phyloP scores from a whole-genome alignment of 2,797 vertebrate species.

The Pangasius macronema region DNA sequence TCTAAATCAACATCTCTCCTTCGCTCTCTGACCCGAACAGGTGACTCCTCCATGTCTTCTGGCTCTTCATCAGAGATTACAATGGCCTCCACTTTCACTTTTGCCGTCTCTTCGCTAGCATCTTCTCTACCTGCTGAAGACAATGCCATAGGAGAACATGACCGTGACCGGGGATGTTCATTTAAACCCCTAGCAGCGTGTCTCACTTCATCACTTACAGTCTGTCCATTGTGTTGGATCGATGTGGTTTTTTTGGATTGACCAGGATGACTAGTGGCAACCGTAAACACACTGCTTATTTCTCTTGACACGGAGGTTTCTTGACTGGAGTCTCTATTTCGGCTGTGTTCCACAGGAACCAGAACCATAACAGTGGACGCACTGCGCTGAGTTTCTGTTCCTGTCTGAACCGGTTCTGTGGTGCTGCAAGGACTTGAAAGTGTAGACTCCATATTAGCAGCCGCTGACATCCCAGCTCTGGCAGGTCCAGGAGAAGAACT shows the following conservation, averaged over 20 bases:
- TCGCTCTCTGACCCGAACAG: slow-evolving; percentile 33
- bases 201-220: slow-evolving; percentile 11
- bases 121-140: background rate
- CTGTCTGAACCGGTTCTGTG: slow-evolving; percentile 73
- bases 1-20: slow-evolving; percentile 57
- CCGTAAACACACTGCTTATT: slow-evolving; percentile 28
- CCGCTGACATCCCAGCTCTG: slow-evolving; percentile 47
- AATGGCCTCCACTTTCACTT: slow-evolving; percentile 91
- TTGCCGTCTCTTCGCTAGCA: slow-evolving; percentile 56
- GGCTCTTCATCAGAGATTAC: slow-evolving; percentile 91
- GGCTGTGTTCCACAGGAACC: slow-evolving; percentile 55
- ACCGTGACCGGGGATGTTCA: background rate
- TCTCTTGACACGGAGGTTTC: slow-evolving; percentile 32
- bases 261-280: slow-evolving; percentile 46
- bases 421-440: slow-evolving; percentile 89
- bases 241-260: slow-evolving; percentile 41
- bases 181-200: slow-evolving; percentile 27
- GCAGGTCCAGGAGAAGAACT: slow-evolving; percentile 46
- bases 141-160: slow-evolving; percentile 10
- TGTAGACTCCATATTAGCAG: slow-evolving; percentile 63
- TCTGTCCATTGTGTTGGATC: slow-evolving; percentile 49
- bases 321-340: slow-evolving; percentile 49
- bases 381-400: slow-evolving; percentile 59
- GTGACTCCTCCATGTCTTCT: slow-evolving; percentile 69
- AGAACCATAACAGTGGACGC: slow-evolving; percentile 51